phyloP scores from a whole-genome alignment of 2,888 invertebrate genomes.

The Aphidoletes aphidimyza region DNA sequence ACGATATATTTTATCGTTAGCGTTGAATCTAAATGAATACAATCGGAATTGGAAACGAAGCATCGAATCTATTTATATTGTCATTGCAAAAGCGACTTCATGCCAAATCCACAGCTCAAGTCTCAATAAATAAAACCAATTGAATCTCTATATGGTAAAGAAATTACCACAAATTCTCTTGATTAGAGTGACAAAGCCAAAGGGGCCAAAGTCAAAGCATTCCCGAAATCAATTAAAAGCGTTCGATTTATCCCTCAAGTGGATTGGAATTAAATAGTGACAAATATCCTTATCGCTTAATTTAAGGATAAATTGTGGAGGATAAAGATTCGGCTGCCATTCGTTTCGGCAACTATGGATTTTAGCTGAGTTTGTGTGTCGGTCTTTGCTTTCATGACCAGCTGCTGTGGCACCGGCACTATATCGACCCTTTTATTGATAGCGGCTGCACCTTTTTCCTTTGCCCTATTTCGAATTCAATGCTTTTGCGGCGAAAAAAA shows the following conservation, averaged over 20 bases:
- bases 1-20: too few species aligned
- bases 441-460: constrained; percentile 12
- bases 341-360: too few species aligned
- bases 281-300: constrained; percentile 47
- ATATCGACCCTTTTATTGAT: constrained; percentile 22
- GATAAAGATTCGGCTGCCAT: neutral
- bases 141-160: too few species aligned
- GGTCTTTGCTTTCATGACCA: neutral
- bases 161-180: neutral
- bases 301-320: neutral
- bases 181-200: neutral
- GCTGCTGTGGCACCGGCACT: neutral
- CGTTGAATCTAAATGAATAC: too few species aligned
- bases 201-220: too few species aligned
- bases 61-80: too few species aligned
- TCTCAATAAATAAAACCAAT: too few species aligned
- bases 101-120: too few species aligned
- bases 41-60: too few species aligned
- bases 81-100: too few species aligned
- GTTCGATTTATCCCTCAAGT: neutral
- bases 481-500: too few species aligned
- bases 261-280: neutral
- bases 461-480: neutral
- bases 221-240: constrained; percentile 19
- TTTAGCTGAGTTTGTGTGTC: too few species aligned